Percentiles rank a stretch among this genome's conserved stretches.
These are phyloP conservation scores for Sebastes taczanowskii DNA, from an alignment of 2,797 vertebrate species.

Conservation along the genomic window DNA sequence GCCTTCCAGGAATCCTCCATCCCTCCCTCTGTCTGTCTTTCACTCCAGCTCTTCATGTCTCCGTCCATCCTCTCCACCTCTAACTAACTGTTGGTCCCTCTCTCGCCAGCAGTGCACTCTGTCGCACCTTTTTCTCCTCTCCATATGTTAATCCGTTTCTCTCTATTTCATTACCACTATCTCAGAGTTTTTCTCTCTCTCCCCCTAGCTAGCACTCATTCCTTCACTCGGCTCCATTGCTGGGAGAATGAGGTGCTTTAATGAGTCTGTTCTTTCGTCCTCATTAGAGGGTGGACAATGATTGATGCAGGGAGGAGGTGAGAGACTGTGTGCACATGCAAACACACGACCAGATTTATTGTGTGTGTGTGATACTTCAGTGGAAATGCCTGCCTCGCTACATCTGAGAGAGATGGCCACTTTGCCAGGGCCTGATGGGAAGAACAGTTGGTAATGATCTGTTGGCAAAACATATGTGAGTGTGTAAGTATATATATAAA, in stretches of 20 bases:
- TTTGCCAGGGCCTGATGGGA: slow-evolving; percentile 55
- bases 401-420: slow-evolving; percentile 39
- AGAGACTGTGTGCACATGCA: slow-evolving; percentile 27
- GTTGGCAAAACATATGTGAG: slow-evolving; percentile 38
- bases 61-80: slow-evolving; percentile 31
- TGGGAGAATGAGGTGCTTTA: slow-evolving; percentile 64
- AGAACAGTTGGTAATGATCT: slow-evolving; percentile 59
- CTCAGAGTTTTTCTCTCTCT: slow-evolving; percentile 31
- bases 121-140: slow-evolving; percentile 36
- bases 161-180: slow-evolving; percentile 60
- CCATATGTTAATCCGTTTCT: slow-evolving; percentile 53
- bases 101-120: slow-evolving; percentile 10
- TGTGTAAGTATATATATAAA: neutral
- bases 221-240: slow-evolving; percentile 39
- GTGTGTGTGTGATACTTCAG: slow-evolving; percentile 12
- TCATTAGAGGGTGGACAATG: slow-evolving; percentile 74
- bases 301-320: slow-evolving; percentile 63
- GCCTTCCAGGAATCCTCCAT: slow-evolving; percentile 48
- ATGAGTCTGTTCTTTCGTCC: slow-evolving; percentile 68
- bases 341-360: slow-evolving; percentile 15
- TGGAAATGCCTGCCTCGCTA: slow-evolving; percentile 20
- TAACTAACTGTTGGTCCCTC: slow-evolving; percentile 6
- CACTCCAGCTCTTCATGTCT: slow-evolving; percentile 25
- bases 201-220: slow-evolving; percentile 24
- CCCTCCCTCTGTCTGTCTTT: slow-evolving; percentile 23